These are phyloP conservation scores for Nephila pilipes DNA, from an alignment of 1,140 invertebrate genomes.

Conservation along the genomic window DNA sequence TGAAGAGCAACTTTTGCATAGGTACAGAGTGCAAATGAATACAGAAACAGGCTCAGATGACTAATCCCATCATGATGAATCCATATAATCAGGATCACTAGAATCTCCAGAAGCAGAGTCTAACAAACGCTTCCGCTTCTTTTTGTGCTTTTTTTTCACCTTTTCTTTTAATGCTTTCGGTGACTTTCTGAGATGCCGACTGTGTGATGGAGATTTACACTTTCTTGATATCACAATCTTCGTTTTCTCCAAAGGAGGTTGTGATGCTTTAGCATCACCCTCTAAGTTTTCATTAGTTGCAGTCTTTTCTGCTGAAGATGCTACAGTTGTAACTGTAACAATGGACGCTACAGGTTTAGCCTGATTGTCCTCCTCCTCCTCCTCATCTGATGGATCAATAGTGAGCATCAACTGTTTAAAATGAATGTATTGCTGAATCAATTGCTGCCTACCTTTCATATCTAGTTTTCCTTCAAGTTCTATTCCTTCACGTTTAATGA, in stretches of 20 bases:
- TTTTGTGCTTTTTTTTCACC: slow-evolving; percentile 85
- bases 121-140: slow-evolving; percentile 82
- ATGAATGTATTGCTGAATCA: slow-evolving; percentile 92
- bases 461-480: slow-evolving; percentile 80
- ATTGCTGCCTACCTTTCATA: slow-evolving; percentile 86
- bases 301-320: slow-evolving; percentile 16
- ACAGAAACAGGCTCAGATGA: background rate
- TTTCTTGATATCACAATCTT: slow-evolving; percentile 61
- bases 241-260: background rate
- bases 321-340: background rate
- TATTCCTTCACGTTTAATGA: slow-evolving; percentile 80
- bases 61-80: slow-evolving; percentile 57
- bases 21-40: background rate
- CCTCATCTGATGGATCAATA: slow-evolving; percentile 93
- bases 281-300: slow-evolving; percentile 1
- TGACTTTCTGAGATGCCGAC: slow-evolving; percentile 53
- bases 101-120: slow-evolving; percentile 86
- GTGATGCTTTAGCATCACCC: background rate
- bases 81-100: slow-evolving; percentile 86
- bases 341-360: slow-evolving; percentile 6
- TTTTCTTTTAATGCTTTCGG: slow-evolving; percentile 81
- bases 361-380: slow-evolving; percentile 85
- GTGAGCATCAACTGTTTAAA: slow-evolving; percentile 95
- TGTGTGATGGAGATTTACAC: slow-evolving; percentile 47
- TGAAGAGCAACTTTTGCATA: background rate